Conservation (phyloP, 2,113 vertebrate genomes). For the Neodontobutis hainanensis region DNA sequence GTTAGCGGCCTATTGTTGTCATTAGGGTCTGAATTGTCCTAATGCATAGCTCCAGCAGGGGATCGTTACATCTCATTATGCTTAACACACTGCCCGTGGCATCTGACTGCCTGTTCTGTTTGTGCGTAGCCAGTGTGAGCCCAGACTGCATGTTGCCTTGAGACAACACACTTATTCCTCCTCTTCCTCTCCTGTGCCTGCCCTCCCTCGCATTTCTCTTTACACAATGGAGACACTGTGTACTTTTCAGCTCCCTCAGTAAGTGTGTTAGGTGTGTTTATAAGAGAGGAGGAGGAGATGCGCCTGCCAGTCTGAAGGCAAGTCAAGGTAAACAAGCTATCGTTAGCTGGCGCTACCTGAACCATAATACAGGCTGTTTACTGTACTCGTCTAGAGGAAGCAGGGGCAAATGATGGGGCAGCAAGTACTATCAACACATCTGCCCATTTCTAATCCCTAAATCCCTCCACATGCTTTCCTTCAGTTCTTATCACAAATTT, state of each 20-base stretch:
- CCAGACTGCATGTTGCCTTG: constrained; percentile 26
- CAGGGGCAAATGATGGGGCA: constrained; percentile 2
- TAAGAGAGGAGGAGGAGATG: constrained; percentile 19
- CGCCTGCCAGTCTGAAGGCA: constrained; percentile 36
- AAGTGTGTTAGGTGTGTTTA: constrained; percentile 26
- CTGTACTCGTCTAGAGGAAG: constrained; percentile 37
- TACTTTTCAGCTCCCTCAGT: background rate
- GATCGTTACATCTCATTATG: constrained; percentile 67
- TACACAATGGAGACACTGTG: constrained; percentile 39
- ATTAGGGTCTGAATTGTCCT: constrained; percentile 65
- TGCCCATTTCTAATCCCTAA: constrained; percentile 3
- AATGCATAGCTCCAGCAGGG: constrained; percentile 58
- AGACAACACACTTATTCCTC: constrained; percentile 23
- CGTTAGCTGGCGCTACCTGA: constrained; percentile 31
- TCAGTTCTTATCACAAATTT: too few relatives aligned
- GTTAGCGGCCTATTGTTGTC: constrained; percentile 69
- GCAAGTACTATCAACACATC: constrained; percentile 34
- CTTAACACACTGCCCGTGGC: constrained; percentile 44
- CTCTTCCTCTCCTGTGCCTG: constrained; percentile 8
- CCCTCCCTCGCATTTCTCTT: constrained; percentile 23
- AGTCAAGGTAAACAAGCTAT: constrained; percentile 41
- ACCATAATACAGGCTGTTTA: constrained; percentile 50
- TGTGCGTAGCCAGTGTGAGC: background rate
- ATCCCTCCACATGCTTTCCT: background rate
- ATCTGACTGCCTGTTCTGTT: constrained; percentile 16